These are phyloP conservation scores for Bos indicus DNA, from an alignment of 2,113 vertebrate species.

Conservation along the genomic window DNA sequence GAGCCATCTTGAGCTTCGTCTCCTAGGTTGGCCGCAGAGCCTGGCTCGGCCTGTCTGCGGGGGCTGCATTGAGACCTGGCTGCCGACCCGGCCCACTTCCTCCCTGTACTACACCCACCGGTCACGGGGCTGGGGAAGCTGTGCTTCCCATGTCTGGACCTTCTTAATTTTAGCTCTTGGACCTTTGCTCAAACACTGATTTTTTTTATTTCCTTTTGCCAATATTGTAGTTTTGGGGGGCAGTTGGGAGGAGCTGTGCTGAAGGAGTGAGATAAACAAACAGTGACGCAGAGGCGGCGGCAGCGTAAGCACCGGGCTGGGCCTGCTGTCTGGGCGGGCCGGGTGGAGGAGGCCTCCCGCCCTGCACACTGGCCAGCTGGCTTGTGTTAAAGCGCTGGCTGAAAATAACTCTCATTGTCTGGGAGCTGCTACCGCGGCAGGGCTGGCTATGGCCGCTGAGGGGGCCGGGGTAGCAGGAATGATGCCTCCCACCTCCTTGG, in stretches of 20 bases:
- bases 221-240: background rate
- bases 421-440: slow-evolving; percentile 67
- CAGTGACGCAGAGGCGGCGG: slow-evolving; percentile 16
- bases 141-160: background rate
- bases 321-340: slow-evolving; percentile 61
- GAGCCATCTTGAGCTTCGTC: background rate
- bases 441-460: slow-evolving; percentile 18
- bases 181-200: slow-evolving; percentile 33
- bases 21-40: background rate
- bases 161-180: slow-evolving; percentile 35
- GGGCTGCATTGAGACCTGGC: background rate
- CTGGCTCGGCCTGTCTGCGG: background rate
- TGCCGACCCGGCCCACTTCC: background rate
- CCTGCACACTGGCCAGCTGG: slow-evolving; percentile 69
- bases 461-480: slow-evolving; percentile 4
- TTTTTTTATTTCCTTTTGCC: slow-evolving; percentile 26
- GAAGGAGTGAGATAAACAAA: slow-evolving; percentile 58
- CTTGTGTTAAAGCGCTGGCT: slow-evolving; percentile 70
- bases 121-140: background rate
- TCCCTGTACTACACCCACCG: background rate
- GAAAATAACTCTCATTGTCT: slow-evolving; percentile 77
- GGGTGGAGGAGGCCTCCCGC: slow-evolving; percentile 62
- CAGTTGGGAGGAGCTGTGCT: background rate
- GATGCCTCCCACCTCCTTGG: slow-evolving; percentile 39
- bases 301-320: background rate